Evolutionary conservation across 1,140 invertebrate species (phyloP), one percentile per base, ranked within the genome.

Genomic region (Luehdorfia chinensis): DNA sequence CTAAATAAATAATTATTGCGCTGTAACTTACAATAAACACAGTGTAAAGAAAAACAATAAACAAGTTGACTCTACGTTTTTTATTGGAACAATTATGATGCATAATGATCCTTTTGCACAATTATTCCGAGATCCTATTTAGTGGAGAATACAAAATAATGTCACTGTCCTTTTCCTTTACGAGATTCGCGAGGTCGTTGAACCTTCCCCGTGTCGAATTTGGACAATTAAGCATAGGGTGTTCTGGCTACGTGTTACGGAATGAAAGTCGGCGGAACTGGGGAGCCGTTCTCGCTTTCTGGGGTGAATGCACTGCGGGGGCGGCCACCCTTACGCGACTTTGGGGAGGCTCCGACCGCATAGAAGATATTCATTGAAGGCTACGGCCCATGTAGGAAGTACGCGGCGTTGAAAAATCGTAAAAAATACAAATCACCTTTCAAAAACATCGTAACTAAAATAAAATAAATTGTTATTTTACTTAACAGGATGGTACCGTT

Each of bases 401-500:
- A 31, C 12, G 13, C 2, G 2, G 15, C 1, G 15, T 32, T 32
- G 1, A 32, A 15, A 32, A 32, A 32, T 9, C 1, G 2, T 28
- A 3, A 11, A 4, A 11, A 12, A 11, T 4, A 30, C 13, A 3
- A 12, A 4, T 12, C 0, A 12, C 3, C 4, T 30, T 12, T 4
- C 5, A 31, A 31, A 31, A 13, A 31, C 14, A 1, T 7, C 15
- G 2, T 6, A 31, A 13, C 12, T 31, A 14, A 4, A 31, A 31
- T 31, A 6, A 13, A n/a, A n/a, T n/a, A n/a, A n/a, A n/a, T n/a
- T n/a, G n/a, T n/a, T n/a, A n/a, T n/a, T n/a, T n/a, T n/a, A n/a
- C n/a, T 46, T 59, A 37, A 32, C 57, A 90, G 89, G 89, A 89
- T 76, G 89, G 89, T 51, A 90, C 89, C 36, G 89, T 90, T 56